phyloP scores from a whole-genome alignment of 2,797 vertebrate genomes.

The Crenichthys baileyi region DNA sequence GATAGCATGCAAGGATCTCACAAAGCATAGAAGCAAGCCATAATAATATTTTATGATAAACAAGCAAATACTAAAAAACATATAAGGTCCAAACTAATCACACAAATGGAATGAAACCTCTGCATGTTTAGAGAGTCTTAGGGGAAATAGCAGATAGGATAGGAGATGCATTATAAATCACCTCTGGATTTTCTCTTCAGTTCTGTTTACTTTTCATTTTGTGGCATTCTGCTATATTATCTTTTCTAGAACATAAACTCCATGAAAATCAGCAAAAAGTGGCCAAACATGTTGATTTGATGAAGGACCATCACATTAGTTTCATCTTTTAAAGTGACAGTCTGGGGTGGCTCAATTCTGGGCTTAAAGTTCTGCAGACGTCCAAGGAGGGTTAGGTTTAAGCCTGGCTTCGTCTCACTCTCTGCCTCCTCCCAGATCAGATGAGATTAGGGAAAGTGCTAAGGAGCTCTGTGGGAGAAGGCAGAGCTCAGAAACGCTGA shows the following conservation, averaged over 20 bases:
- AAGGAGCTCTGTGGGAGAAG: constrained; percentile 55
- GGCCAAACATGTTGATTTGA: constrained; percentile 19
- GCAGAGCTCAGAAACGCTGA: constrained; percentile 51
- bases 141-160: constrained; percentile 4
- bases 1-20: constrained; percentile 19
- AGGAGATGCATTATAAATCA: constrained; percentile 35
- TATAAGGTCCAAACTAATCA: constrained; percentile 37
- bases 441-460: constrained; percentile 72
- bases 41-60: constrained; percentile 15
- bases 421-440: constrained; percentile 73
- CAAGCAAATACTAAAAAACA: constrained; percentile 3
- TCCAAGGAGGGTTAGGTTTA: constrained; percentile 68
- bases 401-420: constrained; percentile 62
- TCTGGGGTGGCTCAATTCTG: constrained; percentile 42
- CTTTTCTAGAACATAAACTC: constrained; percentile 23
- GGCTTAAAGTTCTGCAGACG: constrained; percentile 67
- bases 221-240: constrained; percentile 25
- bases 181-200: constrained; percentile 29
- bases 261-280: constrained; percentile 28
- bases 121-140: background rate
- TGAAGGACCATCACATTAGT: constrained; percentile 31
- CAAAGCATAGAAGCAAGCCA: constrained; percentile 33
- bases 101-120: constrained; percentile 16
- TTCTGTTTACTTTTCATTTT: constrained; percentile 26
- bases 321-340: constrained; percentile 39